phyloP scores from a whole-genome alignment of 2,888 invertebrate species.

The Blastobasis adustella region DNA sequence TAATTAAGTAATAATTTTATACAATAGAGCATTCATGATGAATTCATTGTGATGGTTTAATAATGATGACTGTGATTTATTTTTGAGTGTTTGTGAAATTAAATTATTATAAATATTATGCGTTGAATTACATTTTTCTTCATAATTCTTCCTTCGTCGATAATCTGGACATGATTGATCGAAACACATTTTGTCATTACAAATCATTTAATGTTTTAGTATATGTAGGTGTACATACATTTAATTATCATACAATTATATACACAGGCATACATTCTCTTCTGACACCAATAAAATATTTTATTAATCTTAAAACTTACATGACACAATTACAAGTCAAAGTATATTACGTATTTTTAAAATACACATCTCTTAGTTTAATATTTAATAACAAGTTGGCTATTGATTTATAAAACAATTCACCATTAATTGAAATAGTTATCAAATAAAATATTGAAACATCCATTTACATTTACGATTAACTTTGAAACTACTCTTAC shows the following conservation, averaged over 20 bases:
- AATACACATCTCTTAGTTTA: constrained; percentile 19
- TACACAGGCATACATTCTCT: constrained; percentile 37
- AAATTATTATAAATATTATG: constrained; percentile 15
- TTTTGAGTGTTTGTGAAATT: constrained; percentile 18
- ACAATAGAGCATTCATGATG: too few species aligned
- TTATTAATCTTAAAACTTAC: constrained; percentile 25
- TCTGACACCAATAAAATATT: constrained; percentile 26
- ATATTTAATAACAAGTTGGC: constrained; percentile 11
- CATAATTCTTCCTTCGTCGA: too few species aligned
- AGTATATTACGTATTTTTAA: constrained; percentile 24
- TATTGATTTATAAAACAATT: constrained; percentile 12
- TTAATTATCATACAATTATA: constrained; percentile 53
- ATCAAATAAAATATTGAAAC: constrained; percentile 18
- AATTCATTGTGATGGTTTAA: too few species aligned
- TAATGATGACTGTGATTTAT: constrained; percentile 39
- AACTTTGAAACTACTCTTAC: constrained; percentile 67
- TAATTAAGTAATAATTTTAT: too few species aligned
- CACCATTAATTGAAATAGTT: constrained; percentile 3
- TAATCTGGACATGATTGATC: too few species aligned
- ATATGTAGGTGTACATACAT: constrained; percentile 46
- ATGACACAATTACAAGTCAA: constrained; percentile 41
- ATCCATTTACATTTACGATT: constrained; percentile 43
- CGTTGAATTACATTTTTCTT: constrained; percentile 5
- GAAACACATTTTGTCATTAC: constrained; percentile 20
- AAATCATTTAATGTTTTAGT: constrained; percentile 58